Conservation (phyloP, 2,113 vertebrate genomes). For the Syngnathoides biaculeatus region DNA sequence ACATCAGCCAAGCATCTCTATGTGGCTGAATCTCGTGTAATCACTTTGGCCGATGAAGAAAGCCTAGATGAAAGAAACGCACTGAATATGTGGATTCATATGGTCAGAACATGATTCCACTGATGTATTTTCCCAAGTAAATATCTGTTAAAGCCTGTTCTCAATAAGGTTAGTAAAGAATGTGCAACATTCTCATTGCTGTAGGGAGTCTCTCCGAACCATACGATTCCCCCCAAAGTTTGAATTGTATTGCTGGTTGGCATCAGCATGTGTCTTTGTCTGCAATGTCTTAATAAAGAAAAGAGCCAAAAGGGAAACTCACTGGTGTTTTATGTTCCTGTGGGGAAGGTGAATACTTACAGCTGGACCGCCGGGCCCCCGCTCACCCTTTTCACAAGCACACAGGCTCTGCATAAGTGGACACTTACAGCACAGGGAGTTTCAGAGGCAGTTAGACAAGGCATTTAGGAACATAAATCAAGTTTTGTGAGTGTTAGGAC, state of each 20-base stretch:
- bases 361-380: slow-evolving; percentile 75
- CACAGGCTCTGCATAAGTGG: slow-evolving; percentile 67
- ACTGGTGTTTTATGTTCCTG: neutral
- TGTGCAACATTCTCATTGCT: slow-evolving; percentile 46
- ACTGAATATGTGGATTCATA: slow-evolving; percentile 9
- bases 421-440: slow-evolving; percentile 71
- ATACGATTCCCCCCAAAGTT: slow-evolving; percentile 18
- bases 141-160: slow-evolving; percentile 56
- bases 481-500: slow-evolving; percentile 33
- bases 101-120: slow-evolving; percentile 6
- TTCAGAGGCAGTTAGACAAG: slow-evolving; percentile 22
- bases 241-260: slow-evolving; percentile 37
- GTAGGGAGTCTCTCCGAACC: slow-evolving; percentile 37
- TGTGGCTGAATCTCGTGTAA: slow-evolving; percentile 27
- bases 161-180: slow-evolving; percentile 41
- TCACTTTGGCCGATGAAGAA: slow-evolving; percentile 26
- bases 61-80: slow-evolving; percentile 2
- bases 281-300: neutral
- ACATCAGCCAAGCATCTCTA: slow-evolving; percentile 49
- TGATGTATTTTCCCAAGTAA: slow-evolving; percentile 21
- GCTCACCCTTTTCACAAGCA: slow-evolving; percentile 84
- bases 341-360: slow-evolving; percentile 71
- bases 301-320: slow-evolving; percentile 11
- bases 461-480: neutral
- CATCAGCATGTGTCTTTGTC: slow-evolving; percentile 32